phyloP scores from a whole-genome alignment of 2,113 vertebrate species.

The Seriola quinqueradiata region DNA sequence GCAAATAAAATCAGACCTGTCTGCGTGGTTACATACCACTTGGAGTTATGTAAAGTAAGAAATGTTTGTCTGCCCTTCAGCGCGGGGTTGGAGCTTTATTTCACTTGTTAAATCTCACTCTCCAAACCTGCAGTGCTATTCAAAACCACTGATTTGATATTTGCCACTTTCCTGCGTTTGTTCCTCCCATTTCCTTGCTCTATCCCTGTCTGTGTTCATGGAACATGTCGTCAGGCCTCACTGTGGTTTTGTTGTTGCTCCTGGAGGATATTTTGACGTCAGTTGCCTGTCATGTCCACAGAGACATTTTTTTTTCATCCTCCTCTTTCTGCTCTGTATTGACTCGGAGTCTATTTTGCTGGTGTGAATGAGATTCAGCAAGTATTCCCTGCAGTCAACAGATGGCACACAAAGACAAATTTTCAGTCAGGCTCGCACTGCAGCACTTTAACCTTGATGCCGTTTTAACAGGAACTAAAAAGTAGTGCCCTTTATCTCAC shows the following conservation, averaged over 20 bases:
- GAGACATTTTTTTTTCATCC: slow-evolving; percentile 54
- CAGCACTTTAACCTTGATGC: slow-evolving; percentile 66
- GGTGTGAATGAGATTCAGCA: slow-evolving; percentile 56
- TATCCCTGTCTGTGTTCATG: background rate
- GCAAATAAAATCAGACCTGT: background rate
- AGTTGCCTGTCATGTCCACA: slow-evolving; percentile 39
- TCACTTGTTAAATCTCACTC: background rate
- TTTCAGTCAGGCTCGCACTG: slow-evolving; percentile 40
- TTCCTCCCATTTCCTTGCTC: background rate
- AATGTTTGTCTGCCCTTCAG: background rate
- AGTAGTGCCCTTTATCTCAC: background rate
- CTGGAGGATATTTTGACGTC: slow-evolving; percentile 44
- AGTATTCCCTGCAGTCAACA: slow-evolving; percentile 70
- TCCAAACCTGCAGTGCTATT: background rate
- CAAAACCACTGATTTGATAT: background rate
- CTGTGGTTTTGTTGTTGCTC: slow-evolving; percentile 16
- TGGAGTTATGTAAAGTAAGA: background rate
- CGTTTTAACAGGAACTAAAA: slow-evolving; percentile 2
- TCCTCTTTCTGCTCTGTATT: slow-evolving; percentile 46
- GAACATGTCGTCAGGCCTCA: background rate
- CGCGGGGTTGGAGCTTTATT: background rate
- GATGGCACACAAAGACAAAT: slow-evolving; percentile 63
- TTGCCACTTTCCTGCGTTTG: background rate
- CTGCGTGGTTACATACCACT: background rate
- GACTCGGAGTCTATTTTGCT: slow-evolving; percentile 19